Conservation (phyloP, 1,140 invertebrate species). For the Drosophila ercepeae region DNA sequence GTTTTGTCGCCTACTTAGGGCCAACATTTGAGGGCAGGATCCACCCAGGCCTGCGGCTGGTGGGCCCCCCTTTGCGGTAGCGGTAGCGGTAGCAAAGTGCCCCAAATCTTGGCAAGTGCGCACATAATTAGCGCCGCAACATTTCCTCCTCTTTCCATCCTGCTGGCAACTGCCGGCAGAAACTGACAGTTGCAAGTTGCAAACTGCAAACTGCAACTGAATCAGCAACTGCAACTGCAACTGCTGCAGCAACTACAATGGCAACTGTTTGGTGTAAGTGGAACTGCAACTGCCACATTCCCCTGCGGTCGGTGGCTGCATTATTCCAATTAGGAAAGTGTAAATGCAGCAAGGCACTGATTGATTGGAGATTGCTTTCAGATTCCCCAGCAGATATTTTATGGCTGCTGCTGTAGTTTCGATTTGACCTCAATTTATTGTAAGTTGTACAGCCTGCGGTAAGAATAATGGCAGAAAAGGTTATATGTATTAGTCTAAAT, state of each 20-base stretch:
- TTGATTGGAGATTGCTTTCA: slow-evolving; percentile 32
- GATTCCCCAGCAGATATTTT: neutral
- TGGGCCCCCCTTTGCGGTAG: slow-evolving; percentile 19
- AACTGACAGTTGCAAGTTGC: slow-evolving; percentile 5
- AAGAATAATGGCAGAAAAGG: no score
- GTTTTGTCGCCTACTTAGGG: slow-evolving; percentile 56
- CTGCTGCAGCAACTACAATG: neutral
- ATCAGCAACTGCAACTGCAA: slow-evolving; percentile 15
- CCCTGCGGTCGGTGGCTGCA: slow-evolving; percentile 35
- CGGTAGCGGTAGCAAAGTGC: slow-evolving; percentile 49
- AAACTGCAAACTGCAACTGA: slow-evolving; percentile 17
- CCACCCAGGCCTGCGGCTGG: neutral
- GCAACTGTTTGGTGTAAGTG: slow-evolving; percentile 6
- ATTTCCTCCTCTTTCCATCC: neutral
- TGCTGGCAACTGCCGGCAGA: neutral
- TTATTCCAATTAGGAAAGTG: slow-evolving; percentile 46
- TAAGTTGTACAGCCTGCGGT: slow-evolving; percentile 12
- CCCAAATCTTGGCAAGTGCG: slow-evolving; percentile 45
- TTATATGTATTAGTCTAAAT: no score
- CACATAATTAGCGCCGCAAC: slow-evolving; percentile 55
- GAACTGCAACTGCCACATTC: slow-evolving; percentile 18
- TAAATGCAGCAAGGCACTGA: slow-evolving; percentile 37
- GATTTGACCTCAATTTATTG: slow-evolving; percentile 24
- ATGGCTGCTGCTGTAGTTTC: slow-evolving; percentile 4
- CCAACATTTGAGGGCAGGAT: slow-evolving; percentile 23